Evolutionary conservation across 1,140 invertebrate genomes (phyloP), one percentile per base, ranked within the genome.

Genomic region (Carcinoscorpius rotundicauda): DNA sequence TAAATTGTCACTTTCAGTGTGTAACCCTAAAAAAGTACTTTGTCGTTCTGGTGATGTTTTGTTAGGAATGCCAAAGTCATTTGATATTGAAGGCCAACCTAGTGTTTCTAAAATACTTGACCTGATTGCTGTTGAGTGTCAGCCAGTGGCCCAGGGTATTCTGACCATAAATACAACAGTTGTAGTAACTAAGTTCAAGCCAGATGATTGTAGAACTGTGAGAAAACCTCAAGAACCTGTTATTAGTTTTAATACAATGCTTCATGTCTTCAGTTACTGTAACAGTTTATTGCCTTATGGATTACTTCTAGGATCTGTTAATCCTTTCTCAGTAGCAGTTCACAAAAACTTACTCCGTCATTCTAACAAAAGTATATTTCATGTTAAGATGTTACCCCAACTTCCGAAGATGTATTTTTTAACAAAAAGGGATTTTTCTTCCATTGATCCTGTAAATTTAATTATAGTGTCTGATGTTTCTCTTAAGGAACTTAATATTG

Each of bases 1-100:
- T 6, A 53, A 62, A 48, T 51, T 51, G 9, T 50, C 63, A n/a
- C 56, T 66, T 51, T 49, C 63, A 48, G 48, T 63, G 9, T 50
- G 50, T 5, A 55, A 51, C 29, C 29, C 53, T 5, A 51, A 66
- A 56, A 60, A 62, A 60, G 5, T 60, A 5, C 52, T 63, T 2
- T 66, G 65, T 51, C 57, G 65, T 5, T 58, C 62, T 63, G 52
- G 52, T 51, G 65, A 66, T 60, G 58, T 66, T 3, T 49, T 66
- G 50, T 61, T 66, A 62, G 52, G 55, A 10, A 49, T 55, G 8
- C 50, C 61, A 9, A 50, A 52, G 3, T 52, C 52, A 4, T 11
- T 58, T 62, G 29, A 11, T 10, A 62, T 6, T 11, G 29, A 29
- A 29, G 29, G 29, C 29, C 29, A 29, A 29, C 29, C 29, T 29